Base-by-base conservation (phyloP, 1,140 invertebrate genomes). In the Danaus plexippus region DNA sequence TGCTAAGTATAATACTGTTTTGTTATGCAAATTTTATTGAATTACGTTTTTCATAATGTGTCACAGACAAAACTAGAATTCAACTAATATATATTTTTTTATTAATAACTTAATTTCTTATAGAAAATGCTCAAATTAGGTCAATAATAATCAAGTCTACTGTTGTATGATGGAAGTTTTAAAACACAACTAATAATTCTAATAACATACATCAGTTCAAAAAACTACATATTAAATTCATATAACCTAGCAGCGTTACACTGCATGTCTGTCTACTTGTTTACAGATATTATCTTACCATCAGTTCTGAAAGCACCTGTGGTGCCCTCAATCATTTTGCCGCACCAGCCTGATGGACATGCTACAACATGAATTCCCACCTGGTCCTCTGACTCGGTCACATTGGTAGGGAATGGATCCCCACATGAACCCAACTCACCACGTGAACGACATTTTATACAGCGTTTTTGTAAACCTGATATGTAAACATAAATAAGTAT, bases 271-370 rank as follows among this genome's bases (percentile, higher is more conserved):
- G 42, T 47, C 47, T 12, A 52, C 45, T 49, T 18, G 13, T 42
- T 47, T 59, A 32, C 22, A 43, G 11, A 41, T 48, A 15, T 12
- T 48, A 40, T 59, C 59, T 61, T 76, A 89, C 88, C 89, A 71
- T 90, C 89, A 54, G 91, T 90, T 82, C 93, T 91, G 59, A 91
- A 90, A 48, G 92, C 87, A 90, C 90, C 80, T 18, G 76, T 76
- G 7, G 73, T 75, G 42, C 92, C 94, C 85, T 97, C 95, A 15
- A 96, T 91, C 44, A 95, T 92, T 89, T 97, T 98, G 9, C 93
- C 94, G 74, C 96, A 98, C 96, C 96, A 98, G 32, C 96, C 95
- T 8, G 95, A 96, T 9, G 94, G 94, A 79, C 96, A 98, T 0
- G 95, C 94, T 8, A 92, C 89, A 2, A 92, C 90, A 62, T 93